These are phyloP conservation scores for Neomonachus schauinslandi DNA, from an alignment of 2,113 vertebrate genomes.

Conservation along the genomic window DNA sequence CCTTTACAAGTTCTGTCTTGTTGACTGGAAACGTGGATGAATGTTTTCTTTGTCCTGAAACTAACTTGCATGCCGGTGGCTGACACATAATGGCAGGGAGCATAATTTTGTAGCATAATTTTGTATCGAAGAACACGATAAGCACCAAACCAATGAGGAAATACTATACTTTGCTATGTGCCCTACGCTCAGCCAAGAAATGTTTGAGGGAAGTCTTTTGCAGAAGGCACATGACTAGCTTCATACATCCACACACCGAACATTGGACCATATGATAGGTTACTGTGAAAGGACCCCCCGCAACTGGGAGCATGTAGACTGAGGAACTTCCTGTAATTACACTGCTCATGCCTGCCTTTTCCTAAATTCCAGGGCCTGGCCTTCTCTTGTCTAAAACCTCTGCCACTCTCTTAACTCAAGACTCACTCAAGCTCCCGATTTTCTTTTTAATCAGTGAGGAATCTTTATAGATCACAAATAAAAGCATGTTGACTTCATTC, in stretches of 20 bases:
- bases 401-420: neutral
- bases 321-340: neutral
- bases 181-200: neutral
- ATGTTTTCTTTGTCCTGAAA: neutral
- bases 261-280: neutral
- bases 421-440: neutral
- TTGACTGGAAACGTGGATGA: neutral
- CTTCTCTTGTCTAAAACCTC: neutral
- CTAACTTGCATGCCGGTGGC: neutral
- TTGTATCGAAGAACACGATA: neutral
- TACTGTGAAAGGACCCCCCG: neutral
- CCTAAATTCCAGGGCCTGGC: neutral
- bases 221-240: neutral
- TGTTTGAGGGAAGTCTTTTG: neutral
- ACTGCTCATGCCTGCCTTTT: neutral
- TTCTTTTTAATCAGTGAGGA: neutral
- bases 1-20: constrained; percentile 11
- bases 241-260: neutral
- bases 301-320: neutral
- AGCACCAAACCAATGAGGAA: neutral
- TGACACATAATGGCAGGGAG: neutral
- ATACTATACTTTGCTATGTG: neutral
- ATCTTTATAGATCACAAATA: neutral
- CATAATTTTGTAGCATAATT: neutral
- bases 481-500: neutral